Conservation (phyloP, 2,888 invertebrate genomes). For the Oscheius myriophilus region DNA sequence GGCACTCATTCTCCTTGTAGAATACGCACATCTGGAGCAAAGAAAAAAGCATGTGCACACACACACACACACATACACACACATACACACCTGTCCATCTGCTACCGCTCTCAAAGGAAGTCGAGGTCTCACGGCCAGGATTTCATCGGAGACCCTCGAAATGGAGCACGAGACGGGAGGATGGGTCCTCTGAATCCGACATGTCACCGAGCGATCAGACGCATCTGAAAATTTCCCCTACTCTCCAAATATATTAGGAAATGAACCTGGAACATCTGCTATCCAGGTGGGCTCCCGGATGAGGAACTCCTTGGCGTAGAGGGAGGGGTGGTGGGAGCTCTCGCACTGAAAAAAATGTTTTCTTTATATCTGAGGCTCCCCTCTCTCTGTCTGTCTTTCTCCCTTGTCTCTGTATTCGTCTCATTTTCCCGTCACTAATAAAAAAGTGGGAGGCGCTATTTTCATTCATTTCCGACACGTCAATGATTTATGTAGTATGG, state of each 20-base stretch:
- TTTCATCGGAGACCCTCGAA: slow-evolving; percentile 1
- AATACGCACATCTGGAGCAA: slow-evolving; percentile 32
- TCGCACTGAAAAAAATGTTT: slow-evolving; percentile 52
- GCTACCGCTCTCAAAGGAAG: slow-evolving; percentile 62
- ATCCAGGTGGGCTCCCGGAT: slow-evolving; percentile 58
- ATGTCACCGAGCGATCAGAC: slow-evolving; percentile 24
- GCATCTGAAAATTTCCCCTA: slow-evolving; percentile 12
- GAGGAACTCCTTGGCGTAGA: slow-evolving; percentile 55
- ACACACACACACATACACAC: too few relatives aligned
- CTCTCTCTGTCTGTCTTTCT: too few relatives aligned
- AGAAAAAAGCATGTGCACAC: too few relatives aligned
- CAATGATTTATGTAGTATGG: too few relatives aligned
- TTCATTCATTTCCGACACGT: too few relatives aligned
- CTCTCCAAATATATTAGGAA: slow-evolving; percentile 6
- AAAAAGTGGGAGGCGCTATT: too few relatives aligned
- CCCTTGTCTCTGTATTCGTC: too few relatives aligned
- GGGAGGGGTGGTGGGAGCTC: slow-evolving; percentile 53
- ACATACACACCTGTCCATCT: slow-evolving; percentile 55
- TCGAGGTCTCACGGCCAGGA: slow-evolving; percentile 40
- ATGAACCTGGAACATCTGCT: slow-evolving; percentile 13
- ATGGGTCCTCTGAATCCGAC: slow-evolving; percentile 60
- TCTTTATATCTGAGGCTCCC: too few relatives aligned
- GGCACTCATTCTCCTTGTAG: slow-evolving; percentile 57
- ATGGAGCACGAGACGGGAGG: slow-evolving; percentile 48
- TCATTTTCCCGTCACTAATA: too few relatives aligned